Evolutionary conservation across 2,888 invertebrate species (phyloP).

Genomic region (Chaetogeoica ovagalla): DNA sequence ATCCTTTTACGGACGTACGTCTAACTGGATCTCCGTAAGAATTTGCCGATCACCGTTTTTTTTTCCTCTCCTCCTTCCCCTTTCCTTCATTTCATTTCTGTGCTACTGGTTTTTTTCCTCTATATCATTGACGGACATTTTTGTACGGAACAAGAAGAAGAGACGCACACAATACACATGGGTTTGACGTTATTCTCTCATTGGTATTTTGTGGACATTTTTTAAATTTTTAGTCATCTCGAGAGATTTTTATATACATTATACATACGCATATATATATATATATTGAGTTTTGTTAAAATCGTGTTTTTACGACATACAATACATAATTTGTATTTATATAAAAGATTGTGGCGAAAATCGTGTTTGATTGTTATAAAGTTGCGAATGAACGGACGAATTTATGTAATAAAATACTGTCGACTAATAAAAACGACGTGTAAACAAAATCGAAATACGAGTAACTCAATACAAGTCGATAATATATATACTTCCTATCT

Average conservation of each 20-base stretch:
- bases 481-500: too few species aligned
- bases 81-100: not conserved
- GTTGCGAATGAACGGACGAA: too few species aligned
- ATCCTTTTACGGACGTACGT: constrained; percentile 44
- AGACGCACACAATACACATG: not conserved
- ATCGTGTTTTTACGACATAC: too few species aligned
- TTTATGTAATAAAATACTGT: too few species aligned
- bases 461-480: constrained; percentile 27
- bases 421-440: not conserved
- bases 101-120: constrained; percentile 13
- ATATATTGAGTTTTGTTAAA: too few species aligned
- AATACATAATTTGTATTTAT: too few species aligned
- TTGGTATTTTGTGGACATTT: too few species aligned
- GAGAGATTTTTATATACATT: too few species aligned
- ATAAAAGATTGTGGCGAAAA: not conserved
- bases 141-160: not conserved
- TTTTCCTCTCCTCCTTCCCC: constrained; percentile 7
- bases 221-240: too few species aligned
- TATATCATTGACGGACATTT: not conserved
- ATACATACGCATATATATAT: too few species aligned
- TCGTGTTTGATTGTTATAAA: not conserved
- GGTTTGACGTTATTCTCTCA: constrained; percentile 5
- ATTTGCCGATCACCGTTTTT: constrained; percentile 38
- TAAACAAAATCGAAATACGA: not conserved
- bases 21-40: constrained; percentile 42